These are phyloP conservation scores for Drosophila putrida DNA, from an alignment of 2,888 invertebrate genomes.

Conservation along the genomic window DNA sequence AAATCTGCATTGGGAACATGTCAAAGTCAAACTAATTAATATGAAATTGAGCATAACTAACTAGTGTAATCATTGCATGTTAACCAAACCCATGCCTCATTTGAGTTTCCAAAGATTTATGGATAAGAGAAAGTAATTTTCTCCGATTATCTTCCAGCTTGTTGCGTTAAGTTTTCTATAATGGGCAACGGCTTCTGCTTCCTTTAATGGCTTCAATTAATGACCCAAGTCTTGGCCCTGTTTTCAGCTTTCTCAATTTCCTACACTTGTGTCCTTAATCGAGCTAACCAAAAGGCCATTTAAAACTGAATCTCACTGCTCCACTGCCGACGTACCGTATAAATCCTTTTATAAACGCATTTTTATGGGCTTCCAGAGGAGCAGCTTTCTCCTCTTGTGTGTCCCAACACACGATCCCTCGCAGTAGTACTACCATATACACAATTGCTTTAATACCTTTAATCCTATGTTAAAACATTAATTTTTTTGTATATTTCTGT, in stretches of 20 bases:
- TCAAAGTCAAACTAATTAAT: constrained; percentile 71
- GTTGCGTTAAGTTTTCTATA: constrained; percentile 37
- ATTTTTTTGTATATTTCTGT: constrained; percentile 75
- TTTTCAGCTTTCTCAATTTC: constrained; percentile 21
- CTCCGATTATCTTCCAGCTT: constrained; percentile 1
- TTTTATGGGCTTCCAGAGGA: constrained; percentile 71
- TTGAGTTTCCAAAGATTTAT: constrained; percentile 57
- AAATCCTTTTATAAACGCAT: constrained; percentile 84
- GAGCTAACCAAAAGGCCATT: constrained; percentile 78
- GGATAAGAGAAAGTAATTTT: constrained; percentile 3
- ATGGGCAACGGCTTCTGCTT: constrained; percentile 12
- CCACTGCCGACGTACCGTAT: constrained; percentile 52
- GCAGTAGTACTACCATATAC: background rate
- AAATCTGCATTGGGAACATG: constrained; percentile 64
- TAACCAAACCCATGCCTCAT: constrained; percentile 48
- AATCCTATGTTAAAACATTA: constrained; percentile 77
- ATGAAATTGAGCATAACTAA: constrained; percentile 72
- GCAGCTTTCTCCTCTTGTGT: background rate
- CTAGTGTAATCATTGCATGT: constrained; percentile 56
- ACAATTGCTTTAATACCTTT: constrained; percentile 39
- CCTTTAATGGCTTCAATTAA: constrained; percentile 56
- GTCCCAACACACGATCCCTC: background rate
- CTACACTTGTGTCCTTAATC: constrained; percentile 64
- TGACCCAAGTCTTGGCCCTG: constrained; percentile 35
- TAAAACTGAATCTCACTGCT: constrained; percentile 39